Evolutionary conservation across 2,113 vertebrate species (phyloP).

Genomic region (Xenopus borealis): DNA sequence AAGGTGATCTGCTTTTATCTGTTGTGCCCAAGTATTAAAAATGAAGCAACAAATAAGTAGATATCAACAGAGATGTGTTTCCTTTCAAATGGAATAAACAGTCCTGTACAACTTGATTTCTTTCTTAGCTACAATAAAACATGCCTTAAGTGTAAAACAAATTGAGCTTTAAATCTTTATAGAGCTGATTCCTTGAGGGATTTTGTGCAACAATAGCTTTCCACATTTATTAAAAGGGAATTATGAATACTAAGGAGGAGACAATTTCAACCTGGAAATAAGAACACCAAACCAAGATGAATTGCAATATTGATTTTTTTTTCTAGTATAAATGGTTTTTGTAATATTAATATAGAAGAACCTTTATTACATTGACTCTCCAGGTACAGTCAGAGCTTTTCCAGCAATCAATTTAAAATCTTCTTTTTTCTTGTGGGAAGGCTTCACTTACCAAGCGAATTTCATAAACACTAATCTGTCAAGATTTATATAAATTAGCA

Average conservation of each 20-base stretch:
- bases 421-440: slow-evolving; percentile 80
- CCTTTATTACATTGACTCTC: slow-evolving; percentile 80
- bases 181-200: slow-evolving; percentile 48
- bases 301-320: slow-evolving; percentile 82
- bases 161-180: slow-evolving; percentile 48
- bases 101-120: slow-evolving; percentile 1
- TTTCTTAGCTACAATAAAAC: slow-evolving; percentile 4
- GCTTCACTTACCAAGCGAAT: slow-evolving; percentile 73
- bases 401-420: slow-evolving; percentile 80
- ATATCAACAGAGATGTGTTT: background rate
- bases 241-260: slow-evolving; percentile 62
- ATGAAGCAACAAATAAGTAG: background rate
- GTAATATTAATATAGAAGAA: slow-evolving; percentile 89
- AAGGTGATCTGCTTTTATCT: too few relatives aligned
- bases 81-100: background rate
- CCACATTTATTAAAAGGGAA: slow-evolving; percentile 64
- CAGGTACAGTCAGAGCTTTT: slow-evolving; percentile 67
- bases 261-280: slow-evolving; percentile 61
- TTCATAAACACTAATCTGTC: slow-evolving; percentile 78
- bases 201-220: slow-evolving; percentile 50
- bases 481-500: slow-evolving; percentile 78
- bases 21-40: background rate
- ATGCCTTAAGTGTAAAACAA: slow-evolving; percentile 49
- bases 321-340: slow-evolving; percentile 78
- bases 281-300: slow-evolving; percentile 67